These are phyloP conservation scores for Zeugodacus cucurbitae DNA, from an alignment of 1,140 invertebrate genomes.

Conservation along the genomic window DNA sequence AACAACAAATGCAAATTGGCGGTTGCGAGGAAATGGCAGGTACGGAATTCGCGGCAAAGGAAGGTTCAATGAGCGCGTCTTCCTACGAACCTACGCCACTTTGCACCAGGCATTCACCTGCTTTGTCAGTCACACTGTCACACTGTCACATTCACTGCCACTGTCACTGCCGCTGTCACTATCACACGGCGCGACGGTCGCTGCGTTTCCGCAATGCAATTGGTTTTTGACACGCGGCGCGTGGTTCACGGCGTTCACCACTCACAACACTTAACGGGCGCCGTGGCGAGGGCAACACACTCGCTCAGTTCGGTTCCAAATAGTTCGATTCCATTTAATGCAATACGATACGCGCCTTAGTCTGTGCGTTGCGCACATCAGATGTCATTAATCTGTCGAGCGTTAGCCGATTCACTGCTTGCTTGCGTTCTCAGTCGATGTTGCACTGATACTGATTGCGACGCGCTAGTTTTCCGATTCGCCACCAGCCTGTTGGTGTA, in stretches of 20 bases:
- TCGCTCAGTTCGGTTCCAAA: background rate
- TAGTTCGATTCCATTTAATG: background rate
- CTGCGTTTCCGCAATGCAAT: background rate
- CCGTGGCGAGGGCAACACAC: background rate
- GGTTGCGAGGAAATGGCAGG: background rate
- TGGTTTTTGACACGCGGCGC: background rate
- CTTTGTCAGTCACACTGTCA: background rate
- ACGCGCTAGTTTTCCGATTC: background rate
- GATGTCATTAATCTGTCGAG: background rate
- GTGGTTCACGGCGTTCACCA: background rate
- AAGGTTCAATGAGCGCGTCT: background rate
- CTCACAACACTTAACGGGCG: background rate
- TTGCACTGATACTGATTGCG: slow-evolving; percentile 6
- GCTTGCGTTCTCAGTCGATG: background rate
- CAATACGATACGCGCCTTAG: background rate
- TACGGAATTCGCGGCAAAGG: background rate
- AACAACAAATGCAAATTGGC: slow-evolving; percentile 29
- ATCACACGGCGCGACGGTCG: background rate
- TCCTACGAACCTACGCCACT: background rate
- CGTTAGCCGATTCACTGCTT: background rate
- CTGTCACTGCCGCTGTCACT: background rate
- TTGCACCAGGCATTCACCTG: background rate
- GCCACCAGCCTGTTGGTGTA: background rate
- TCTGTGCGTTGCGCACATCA: background rate
- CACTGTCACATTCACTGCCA: background rate